Evolutionary conservation across 2,797 vertebrate species (phyloP).

Genomic region (Microchirus variegatus): DNA sequence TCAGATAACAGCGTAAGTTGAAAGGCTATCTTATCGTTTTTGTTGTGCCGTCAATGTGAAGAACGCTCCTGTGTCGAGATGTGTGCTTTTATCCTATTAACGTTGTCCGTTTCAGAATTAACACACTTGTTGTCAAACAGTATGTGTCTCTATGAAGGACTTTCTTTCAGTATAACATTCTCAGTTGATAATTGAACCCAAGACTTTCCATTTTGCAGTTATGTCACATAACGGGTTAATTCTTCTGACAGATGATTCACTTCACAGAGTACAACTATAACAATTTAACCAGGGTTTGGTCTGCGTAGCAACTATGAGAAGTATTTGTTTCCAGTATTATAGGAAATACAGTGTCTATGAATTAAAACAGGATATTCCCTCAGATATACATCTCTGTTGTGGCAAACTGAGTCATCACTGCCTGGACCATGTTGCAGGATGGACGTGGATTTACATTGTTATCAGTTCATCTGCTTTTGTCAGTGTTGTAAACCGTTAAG

Average conservation of each 20-base stretch:
- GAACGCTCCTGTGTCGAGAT: slow-evolving; percentile 2
- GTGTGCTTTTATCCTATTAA: slow-evolving; percentile 2
- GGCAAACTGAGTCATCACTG: neutral
- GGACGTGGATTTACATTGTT: neutral
- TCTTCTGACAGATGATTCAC: slow-evolving; percentile 16
- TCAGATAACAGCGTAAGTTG: neutral
- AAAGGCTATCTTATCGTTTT: neutral
- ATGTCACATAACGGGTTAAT: neutral
- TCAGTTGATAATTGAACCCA: neutral
- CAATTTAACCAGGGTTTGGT: slow-evolving; percentile 17
- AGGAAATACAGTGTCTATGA: neutral
- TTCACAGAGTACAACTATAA: slow-evolving; percentile 11
- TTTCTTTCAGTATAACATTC: neutral
- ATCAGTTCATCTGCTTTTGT: neutral
- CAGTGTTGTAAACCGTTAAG: slow-evolving; percentile 1
- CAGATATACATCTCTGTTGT: neutral
- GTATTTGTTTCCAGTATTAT: neutral
- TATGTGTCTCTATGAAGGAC: neutral
- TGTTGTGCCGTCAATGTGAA: neutral
- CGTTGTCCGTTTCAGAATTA: neutral
- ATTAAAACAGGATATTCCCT: neutral
- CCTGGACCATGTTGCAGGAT: neutral
- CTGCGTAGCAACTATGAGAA: neutral
- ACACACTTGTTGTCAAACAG: neutral
- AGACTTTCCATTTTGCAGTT: neutral